Evolutionary conservation across 2,113 vertebrate species (phyloP).

Genomic region (Erythrocercus mccallii): DNA sequence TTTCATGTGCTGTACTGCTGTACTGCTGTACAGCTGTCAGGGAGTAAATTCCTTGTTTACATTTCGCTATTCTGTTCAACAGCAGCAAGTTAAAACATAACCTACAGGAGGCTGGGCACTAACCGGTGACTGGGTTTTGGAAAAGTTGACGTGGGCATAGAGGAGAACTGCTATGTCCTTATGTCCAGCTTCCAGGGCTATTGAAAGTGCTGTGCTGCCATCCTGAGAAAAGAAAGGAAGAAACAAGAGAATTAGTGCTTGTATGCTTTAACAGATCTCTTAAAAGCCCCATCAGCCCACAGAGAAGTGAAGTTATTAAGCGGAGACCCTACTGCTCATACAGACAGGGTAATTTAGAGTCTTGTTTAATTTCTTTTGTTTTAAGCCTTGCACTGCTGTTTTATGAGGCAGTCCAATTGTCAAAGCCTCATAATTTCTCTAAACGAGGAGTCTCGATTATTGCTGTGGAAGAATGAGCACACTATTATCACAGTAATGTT

Average conservation of each 20-base stretch:
- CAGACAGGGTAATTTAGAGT: slow-evolving; percentile 3
- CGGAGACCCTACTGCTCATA: neutral
- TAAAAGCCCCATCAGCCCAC: neutral
- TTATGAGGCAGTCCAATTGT: neutral
- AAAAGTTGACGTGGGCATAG: slow-evolving; percentile 96
- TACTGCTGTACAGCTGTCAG: neutral
- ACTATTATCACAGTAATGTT: neutral
- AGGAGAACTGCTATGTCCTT: slow-evolving; percentile 95
- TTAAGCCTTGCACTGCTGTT: neutral
- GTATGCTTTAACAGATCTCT: neutral
- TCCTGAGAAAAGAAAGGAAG: slow-evolving; percentile 74
- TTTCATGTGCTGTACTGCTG: neutral
- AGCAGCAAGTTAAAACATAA: neutral
- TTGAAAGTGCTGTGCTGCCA: slow-evolving; percentile 94
- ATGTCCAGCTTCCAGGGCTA: slow-evolving; percentile 96
- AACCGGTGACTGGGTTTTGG: slow-evolving; percentile 93
- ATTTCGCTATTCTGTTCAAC: neutral
- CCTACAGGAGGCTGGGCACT: slow-evolving; percentile 28
- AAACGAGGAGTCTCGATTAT: neutral
- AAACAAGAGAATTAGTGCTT: neutral
- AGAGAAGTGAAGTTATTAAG: neutral
- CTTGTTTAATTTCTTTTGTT: slow-evolving; percentile 27
- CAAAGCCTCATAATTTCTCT: slow-evolving; percentile 19
- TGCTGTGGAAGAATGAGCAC: neutral
- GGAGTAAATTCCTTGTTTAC: neutral